Evolutionary conservation across 2,888 invertebrate genomes (phyloP).

Genomic region (Cordilura impudica): DNA sequence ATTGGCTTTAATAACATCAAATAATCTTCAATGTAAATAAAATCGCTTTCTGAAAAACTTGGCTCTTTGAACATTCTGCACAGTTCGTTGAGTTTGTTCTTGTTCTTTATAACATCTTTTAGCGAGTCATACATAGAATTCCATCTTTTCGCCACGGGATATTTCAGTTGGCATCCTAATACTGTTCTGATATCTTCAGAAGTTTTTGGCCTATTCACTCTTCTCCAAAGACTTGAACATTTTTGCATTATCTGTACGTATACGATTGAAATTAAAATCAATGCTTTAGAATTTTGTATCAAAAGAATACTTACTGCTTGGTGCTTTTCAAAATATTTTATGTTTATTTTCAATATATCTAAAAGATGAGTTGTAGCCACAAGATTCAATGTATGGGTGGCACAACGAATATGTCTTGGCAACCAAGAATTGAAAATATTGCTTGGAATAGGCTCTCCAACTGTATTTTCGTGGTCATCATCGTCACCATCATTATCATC

Average conservation of each 20-base stretch:
- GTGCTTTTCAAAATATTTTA: conserved; percentile 24
- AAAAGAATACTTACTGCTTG: conserved; percentile 38
- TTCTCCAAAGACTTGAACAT: conserved; percentile 51
- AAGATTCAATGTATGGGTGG: conserved; percentile 50
- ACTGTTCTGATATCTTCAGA: conserved; percentile 34
- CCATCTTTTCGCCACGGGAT: conserved; percentile 32
- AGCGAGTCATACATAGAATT: conserved; percentile 55
- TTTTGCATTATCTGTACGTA: conserved; percentile 13
- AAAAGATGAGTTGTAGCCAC: conserved; percentile 49
- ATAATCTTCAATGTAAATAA: conserved; percentile 52
- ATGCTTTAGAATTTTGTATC: conserved; percentile 1
- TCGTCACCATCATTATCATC: conserved; percentile 29
- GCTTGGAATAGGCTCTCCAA: conserved; percentile 6
- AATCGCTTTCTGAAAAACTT: conserved; percentile 31
- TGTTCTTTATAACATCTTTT: conserved; percentile 37
- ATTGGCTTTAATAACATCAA: conserved; percentile 31
- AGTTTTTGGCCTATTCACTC: conserved; percentile 44
- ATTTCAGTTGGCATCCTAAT: conserved; percentile 15
- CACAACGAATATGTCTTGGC: conserved; percentile 46
- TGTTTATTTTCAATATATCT: conserved; percentile 19
- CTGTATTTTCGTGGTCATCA: conserved; percentile 7
- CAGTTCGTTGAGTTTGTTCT: conserved; percentile 39
- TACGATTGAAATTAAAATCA: neutral
- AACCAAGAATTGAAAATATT: conserved; percentile 28
- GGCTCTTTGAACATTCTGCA: conserved; percentile 22